phyloP scores from a whole-genome alignment of 2,113 vertebrate species.

The Atrichornis clamosus region DNA sequence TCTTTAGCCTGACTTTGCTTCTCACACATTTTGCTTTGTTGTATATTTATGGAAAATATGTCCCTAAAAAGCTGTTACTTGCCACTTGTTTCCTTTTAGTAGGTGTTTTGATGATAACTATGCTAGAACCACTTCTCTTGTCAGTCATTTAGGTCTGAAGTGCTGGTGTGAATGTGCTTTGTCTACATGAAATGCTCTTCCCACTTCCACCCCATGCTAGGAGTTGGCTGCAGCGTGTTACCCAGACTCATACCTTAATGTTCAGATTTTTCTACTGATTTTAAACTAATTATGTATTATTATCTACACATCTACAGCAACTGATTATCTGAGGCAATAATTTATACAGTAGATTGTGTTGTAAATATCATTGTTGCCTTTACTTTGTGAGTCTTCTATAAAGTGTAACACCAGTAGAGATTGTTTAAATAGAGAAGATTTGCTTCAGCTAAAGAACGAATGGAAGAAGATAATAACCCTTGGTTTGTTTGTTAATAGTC shows the following conservation, averaged over 20 bases:
- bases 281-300: neutral
- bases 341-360: neutral
- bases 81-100: neutral
- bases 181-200: neutral
- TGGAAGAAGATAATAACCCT: neutral
- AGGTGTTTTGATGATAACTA: neutral
- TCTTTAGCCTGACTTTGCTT: neutral
- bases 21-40: neutral
- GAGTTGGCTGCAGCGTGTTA: neutral
- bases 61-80: neutral
- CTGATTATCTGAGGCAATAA: neutral
- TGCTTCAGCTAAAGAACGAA: neutral
- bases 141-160: neutral
- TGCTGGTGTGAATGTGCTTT: neutral
- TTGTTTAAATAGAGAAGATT: neutral
- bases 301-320: neutral
- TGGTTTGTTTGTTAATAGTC: neutral
- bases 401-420: neutral
- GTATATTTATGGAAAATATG: neutral
- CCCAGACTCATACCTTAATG: neutral
- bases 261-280: neutral
- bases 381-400: neutral
- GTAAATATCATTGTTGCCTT: neutral
- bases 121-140: neutral
- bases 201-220: neutral